Conservation (phyloP, 2,888 invertebrate species). For the Dioctria linearis region DNA sequence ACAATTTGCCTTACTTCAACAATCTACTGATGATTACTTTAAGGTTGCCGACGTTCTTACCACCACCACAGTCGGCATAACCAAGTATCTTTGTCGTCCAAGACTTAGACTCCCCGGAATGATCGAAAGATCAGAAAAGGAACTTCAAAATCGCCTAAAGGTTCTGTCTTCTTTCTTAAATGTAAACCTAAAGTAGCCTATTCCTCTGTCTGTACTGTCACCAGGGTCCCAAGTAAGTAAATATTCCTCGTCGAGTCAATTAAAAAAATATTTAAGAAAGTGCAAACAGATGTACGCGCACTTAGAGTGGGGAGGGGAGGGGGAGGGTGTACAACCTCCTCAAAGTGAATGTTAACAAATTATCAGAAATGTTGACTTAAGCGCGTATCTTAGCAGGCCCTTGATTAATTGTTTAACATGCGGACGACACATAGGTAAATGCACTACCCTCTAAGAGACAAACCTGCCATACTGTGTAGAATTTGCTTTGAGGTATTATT, state of each 20-base stretch:
- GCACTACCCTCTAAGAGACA: background rate
- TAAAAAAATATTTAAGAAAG: constrained; percentile 26
- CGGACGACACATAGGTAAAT: constrained; percentile 26
- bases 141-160: too few relatives aligned
- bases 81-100: background rate
- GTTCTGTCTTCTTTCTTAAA: too few relatives aligned
- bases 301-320: background rate
- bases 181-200: background rate
- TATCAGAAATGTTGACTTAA: constrained; percentile 44
- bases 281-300: constrained; percentile 23
- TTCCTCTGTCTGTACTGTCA: background rate
- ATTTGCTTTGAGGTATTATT: background rate
- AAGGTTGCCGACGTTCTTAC: background rate
- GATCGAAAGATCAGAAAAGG: background rate
- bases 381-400: constrained; percentile 12
- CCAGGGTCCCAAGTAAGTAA: background rate
- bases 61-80: background rate
- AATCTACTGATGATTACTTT: background rate
- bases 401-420: constrained; percentile 48
- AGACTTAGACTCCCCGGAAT: constrained; percentile 11
- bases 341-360: constrained; percentile 37
- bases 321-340: background rate
- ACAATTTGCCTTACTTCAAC: constrained; percentile 8
- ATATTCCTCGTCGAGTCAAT: background rate
- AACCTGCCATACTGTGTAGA: background rate